Base-by-base conservation (phyloP, 2,113 vertebrate genomes). In the Tichodroma muraria region DNA sequence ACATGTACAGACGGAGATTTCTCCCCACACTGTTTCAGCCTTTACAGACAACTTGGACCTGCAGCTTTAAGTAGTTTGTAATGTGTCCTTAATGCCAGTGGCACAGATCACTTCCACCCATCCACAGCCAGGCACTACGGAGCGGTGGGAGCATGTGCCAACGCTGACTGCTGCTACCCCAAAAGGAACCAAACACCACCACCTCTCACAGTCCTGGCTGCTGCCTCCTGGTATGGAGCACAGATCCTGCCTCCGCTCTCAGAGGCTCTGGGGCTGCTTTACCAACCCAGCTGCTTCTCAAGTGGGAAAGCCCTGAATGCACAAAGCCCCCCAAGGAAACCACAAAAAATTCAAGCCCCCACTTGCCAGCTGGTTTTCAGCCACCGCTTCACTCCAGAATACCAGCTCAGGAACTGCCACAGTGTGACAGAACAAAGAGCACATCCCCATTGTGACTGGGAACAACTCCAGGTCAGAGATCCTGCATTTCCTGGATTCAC, bases 1-100 rank as follows among this genome's bases (percentile, higher is more conserved):
- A 75, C 72, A 80, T 11, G 25, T 35, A 83, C 85, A 80, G 94
- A 71, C 52, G 90, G 89, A 94, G 83, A 90, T 80, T 56, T 83
- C 93, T 79, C 83, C 80, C 82, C 89, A 86, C 47, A 21, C 70
- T 83, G 92, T 81, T 94, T 90, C 70, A 80, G 92, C 82, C 82
- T 96, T 83, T 86, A 45, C 90, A 92, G 91, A 60, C 35, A 94
- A 47, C 80, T 66, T 9, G 75, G 54, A 88, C 79, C 87, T 70
- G 61, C 90, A 95, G 92, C 71, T 81, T 92, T 83, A 70, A 33
- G 35, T 13, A 72, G 42, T 57, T 47, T 85, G 94, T 60, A 77
- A 21, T 6, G 22, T 11, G 80, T 60, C 77, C 25, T 40, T 25
- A 71, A 50, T 25, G 71, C 19, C 54, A 21, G 11, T 5, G 17